These are phyloP conservation scores for Idaea straminata DNA, from an alignment of 2,888 invertebrate species.

Conservation along the genomic window DNA sequence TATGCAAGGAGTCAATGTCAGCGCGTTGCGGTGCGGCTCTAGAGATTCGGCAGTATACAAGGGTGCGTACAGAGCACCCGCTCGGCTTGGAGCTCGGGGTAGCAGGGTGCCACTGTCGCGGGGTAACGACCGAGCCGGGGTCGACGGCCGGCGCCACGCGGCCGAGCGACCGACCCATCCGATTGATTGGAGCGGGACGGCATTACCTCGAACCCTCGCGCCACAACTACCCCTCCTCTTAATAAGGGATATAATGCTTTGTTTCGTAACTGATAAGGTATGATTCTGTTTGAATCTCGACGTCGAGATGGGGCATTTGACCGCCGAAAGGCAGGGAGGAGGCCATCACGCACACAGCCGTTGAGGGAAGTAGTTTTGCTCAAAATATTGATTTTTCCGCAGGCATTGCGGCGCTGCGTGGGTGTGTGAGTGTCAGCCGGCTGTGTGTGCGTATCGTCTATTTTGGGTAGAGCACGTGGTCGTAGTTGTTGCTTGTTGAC, in stretches of 20 bases:
- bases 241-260: constrained; percentile 62
- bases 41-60: constrained; percentile 71
- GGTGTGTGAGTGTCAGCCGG: constrained; percentile 30
- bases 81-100: constrained; percentile 52
- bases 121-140: constrained; percentile 76
- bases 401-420: constrained; percentile 54
- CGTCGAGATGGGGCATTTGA: constrained; percentile 42
- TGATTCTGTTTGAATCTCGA: constrained; percentile 46
- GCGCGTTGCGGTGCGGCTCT: constrained; percentile 53
- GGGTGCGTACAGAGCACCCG: constrained; percentile 52
- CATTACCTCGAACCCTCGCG: constrained; percentile 63
- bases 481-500: constrained; percentile 76
- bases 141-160: constrained; percentile 76
- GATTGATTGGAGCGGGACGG: constrained; percentile 76
- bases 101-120: constrained; percentile 75
- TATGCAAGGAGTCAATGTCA: constrained; percentile 73
- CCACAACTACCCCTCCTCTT: constrained; percentile 61
- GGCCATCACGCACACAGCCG: constrained; percentile 61
- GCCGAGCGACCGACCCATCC: constrained; percentile 67
- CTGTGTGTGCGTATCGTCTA: constrained; percentile 64
- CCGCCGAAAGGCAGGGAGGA: constrained; percentile 26
- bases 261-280: constrained; percentile 56
- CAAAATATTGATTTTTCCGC: constrained; percentile 80
- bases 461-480: constrained; percentile 77
- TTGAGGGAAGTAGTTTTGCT: constrained; percentile 78